Evolutionary conservation across 2,113 vertebrate species (phyloP).

Genomic region (Alectura lathami): DNA sequence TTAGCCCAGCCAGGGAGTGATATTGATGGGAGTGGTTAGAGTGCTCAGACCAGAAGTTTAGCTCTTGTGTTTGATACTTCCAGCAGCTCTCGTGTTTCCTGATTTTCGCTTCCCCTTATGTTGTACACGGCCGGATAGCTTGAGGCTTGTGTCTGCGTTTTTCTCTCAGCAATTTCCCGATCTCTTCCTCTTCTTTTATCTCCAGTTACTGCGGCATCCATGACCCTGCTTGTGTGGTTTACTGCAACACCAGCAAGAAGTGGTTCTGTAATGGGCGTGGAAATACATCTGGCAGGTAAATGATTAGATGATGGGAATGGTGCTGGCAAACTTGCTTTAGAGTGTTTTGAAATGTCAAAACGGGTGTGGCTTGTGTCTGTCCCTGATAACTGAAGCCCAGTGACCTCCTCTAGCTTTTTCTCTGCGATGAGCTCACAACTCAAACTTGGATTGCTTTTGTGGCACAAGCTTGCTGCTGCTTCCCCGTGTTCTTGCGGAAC

Average conservation of each 20-base stretch:
- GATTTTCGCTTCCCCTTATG: neutral
- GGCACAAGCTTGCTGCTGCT: neutral
- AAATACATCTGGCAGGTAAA: conserved; percentile 96
- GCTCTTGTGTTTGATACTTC: rapidly evolving
- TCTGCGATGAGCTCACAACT: neutral
- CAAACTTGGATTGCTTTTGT: neutral
- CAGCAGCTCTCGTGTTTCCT: neutral
- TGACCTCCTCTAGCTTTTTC: neutral
- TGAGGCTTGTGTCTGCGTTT: neutral
- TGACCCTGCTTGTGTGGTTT: conserved; percentile 97
- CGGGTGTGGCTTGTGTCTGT: neutral
- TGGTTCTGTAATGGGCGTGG: conserved; percentile 99
- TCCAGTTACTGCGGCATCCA: conserved; percentile 97
- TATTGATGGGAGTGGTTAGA: neutral
- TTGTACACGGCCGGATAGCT: rapidly evolving
- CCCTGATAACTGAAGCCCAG: neutral
- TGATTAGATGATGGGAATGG: neutral
- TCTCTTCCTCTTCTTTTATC: neutral
- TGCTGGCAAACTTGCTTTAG: rapidly evolving
- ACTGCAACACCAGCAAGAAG: conserved; percentile 99
- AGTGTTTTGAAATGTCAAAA: neutral
- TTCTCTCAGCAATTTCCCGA: neutral
- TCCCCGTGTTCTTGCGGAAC: neutral
- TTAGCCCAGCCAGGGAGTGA: no score
- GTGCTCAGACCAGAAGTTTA: neutral